A percentile compares a stretch with the other conserved stretches of the same genome.
phyloP scores from a whole-genome alignment of 2,888 invertebrate species.

The Chymomyza caudatula region DNA sequence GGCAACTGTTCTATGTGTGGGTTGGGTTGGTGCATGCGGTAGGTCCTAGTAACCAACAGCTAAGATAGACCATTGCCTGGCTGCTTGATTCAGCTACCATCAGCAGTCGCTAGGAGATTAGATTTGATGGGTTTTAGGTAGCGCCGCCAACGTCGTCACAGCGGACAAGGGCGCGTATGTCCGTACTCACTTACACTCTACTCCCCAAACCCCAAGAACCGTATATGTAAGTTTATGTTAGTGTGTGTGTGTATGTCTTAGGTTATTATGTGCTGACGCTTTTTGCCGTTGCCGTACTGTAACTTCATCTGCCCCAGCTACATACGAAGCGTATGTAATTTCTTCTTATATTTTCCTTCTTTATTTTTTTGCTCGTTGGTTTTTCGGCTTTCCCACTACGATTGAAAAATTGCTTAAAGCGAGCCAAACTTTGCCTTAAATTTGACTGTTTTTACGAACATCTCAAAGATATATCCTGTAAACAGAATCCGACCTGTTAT shows the following conservation, averaged over 20 bases:
- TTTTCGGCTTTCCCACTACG: background rate
- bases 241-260: slow-evolving; percentile 43
- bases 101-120: slow-evolving; percentile 65
- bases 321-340: slow-evolving; percentile 20
- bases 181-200: background rate
- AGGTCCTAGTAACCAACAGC: slow-evolving; percentile 36
- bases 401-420: background rate
- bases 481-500: background rate
- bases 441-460: background rate
- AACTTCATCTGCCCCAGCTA: background rate
- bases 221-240: background rate
- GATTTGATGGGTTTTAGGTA: slow-evolving; percentile 70
- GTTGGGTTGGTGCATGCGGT: too few species aligned
- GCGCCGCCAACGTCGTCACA: slow-evolving; percentile 23
- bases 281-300: slow-evolving; percentile 7
- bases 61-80: background rate
- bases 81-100: slow-evolving; percentile 2
- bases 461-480: background rate
- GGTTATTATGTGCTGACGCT: slow-evolving; percentile 48
- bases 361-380: slow-evolving; percentile 3
- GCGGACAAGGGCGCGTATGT: background rate
- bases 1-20: background rate
- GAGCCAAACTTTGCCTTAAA: background rate
- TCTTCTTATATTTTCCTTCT: slow-evolving; percentile 21
- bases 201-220: too few species aligned